Percentiles rank a stretch among this genome's conserved stretches.
These are phyloP conservation scores for Amiota minor DNA, from an alignment of 2,888 invertebrate species.

Conservation along the genomic window DNA sequence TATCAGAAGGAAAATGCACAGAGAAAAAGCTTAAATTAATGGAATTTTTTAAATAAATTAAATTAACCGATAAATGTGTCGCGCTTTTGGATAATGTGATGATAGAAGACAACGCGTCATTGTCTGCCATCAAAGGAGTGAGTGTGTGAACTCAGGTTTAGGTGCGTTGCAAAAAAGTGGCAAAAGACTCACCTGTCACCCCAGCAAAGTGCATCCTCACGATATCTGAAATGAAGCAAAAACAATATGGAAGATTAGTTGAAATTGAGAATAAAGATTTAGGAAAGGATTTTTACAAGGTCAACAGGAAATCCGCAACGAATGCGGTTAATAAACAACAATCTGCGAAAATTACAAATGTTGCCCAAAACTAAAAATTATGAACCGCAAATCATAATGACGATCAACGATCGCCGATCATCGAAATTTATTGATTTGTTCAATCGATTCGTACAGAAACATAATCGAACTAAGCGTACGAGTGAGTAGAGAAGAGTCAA, in stretches of 20 bases:
- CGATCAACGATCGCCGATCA: slow-evolving; percentile 47
- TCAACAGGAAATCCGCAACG: slow-evolving; percentile 54
- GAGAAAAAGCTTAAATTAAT: slow-evolving; percentile 42
- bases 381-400: not conserved
- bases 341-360: slow-evolving; percentile 53
- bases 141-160: not conserved
- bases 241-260: slow-evolving; percentile 66
- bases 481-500: slow-evolving; percentile 1
- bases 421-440: slow-evolving; percentile 60
- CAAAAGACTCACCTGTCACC: slow-evolving; percentile 83
- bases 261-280: not conserved
- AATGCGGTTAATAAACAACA: slow-evolving; percentile 52
- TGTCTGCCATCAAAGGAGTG: slow-evolving; percentile 23
- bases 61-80: slow-evolving; percentile 71
- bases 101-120: not conserved
- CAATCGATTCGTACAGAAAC: slow-evolving; percentile 18
- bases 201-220: slow-evolving; percentile 91
- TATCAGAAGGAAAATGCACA: slow-evolving; percentile 34
- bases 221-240: slow-evolving; percentile 84
- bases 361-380: slow-evolving; percentile 45
- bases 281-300: slow-evolving; percentile 35
- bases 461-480: not conserved
- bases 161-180: slow-evolving; percentile 41
- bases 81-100: slow-evolving; percentile 52
- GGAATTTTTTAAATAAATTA: slow-evolving; percentile 70